A percentile compares a stretch with the other conserved stretches of the same genome.
Evolutionary conservation across 1,140 invertebrate genomes (phyloP).

Genomic region (Euschistus heros): DNA sequence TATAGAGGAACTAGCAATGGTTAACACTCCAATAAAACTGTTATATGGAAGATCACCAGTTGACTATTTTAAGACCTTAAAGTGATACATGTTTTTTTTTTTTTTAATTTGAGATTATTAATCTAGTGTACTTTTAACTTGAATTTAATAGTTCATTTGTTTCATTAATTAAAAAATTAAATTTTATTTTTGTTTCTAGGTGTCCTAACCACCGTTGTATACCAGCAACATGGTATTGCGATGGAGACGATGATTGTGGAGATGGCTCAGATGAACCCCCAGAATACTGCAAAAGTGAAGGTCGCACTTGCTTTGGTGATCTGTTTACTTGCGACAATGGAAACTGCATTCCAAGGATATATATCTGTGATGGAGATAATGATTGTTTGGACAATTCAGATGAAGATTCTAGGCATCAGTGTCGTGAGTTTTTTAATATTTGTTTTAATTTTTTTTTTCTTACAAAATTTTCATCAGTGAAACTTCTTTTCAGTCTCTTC

Average conservation of each 20-base stretch:
- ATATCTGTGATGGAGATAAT: conserved; percentile 94
- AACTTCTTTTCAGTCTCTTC: no score
- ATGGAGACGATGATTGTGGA: conserved; percentile 81
- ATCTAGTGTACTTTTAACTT: no score
- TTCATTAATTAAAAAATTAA: background rate
- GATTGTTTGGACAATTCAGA: conserved; percentile 90
- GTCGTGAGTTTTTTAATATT: conserved; percentile 53
- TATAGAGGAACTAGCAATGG: no score
- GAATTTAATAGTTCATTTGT: no score
- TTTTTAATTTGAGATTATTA: no score
- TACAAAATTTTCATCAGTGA: no score
- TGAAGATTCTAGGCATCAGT: conserved; percentile 82
- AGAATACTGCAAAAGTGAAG: conserved; percentile 84
- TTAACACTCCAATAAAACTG: background rate
- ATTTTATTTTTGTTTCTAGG: conserved; percentile 32
- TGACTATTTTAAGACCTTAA: background rate
- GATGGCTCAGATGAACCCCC: conserved; percentile 82
- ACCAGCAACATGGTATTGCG: conserved; percentile 86
- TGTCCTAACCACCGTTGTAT: conserved; percentile 79
- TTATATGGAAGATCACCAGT: background rate
- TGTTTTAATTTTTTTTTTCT: no score
- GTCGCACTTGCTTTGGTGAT: conserved; percentile 89
- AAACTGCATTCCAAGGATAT: conserved; percentile 90
- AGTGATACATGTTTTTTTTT: no score
- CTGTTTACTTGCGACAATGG: conserved; percentile 94